Evolutionary conservation across 2,888 invertebrate species (phyloP).

Genomic region (Diarsia mendica): DNA sequence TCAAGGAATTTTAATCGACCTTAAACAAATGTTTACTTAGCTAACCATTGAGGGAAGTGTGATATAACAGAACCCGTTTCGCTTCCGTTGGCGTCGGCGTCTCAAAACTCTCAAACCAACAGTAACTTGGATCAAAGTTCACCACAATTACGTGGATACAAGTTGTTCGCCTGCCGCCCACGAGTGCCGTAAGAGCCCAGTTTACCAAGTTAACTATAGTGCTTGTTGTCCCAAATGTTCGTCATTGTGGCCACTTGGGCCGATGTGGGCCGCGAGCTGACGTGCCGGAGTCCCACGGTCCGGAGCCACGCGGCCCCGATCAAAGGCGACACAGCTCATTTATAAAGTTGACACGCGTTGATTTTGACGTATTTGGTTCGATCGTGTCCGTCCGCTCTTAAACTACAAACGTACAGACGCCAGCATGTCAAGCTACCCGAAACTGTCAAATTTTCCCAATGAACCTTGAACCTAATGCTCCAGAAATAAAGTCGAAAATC

Average conservation of each 20-base stretch:
- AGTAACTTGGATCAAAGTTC: slow-evolving; percentile 55
- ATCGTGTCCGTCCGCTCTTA: slow-evolving; percentile 50
- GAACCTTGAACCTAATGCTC: no score
- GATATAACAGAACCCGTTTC: slow-evolving; percentile 46
- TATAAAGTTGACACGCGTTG: slow-evolving; percentile 84
- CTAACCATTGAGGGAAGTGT: slow-evolving; percentile 25
- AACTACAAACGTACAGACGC: no score
- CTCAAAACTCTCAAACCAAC: slow-evolving; percentile 19
- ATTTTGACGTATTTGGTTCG: slow-evolving; percentile 77
- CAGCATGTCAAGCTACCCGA: no score
- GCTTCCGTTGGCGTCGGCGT: slow-evolving; percentile 39
- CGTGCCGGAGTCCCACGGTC: slow-evolving; percentile 73
- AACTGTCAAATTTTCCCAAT: no score
- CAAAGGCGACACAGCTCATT: slow-evolving; percentile 79
- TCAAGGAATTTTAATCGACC: neutral
- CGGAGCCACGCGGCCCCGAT: slow-evolving; percentile 74
- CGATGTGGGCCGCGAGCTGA: slow-evolving; percentile 51
- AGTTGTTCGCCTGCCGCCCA: slow-evolving; percentile 47
- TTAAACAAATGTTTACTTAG: slow-evolving; percentile 18
- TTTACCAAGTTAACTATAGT: slow-evolving; percentile 45
- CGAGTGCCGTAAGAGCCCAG: slow-evolving; percentile 41
- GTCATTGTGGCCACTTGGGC: slow-evolving; percentile 46
- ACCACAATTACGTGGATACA: slow-evolving; percentile 43
- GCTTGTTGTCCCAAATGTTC: slow-evolving; percentile 50
- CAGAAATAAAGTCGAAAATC: no score